Base-by-base conservation (phyloP, 2,888 invertebrate species). In the Tetranychus piercei region DNA sequence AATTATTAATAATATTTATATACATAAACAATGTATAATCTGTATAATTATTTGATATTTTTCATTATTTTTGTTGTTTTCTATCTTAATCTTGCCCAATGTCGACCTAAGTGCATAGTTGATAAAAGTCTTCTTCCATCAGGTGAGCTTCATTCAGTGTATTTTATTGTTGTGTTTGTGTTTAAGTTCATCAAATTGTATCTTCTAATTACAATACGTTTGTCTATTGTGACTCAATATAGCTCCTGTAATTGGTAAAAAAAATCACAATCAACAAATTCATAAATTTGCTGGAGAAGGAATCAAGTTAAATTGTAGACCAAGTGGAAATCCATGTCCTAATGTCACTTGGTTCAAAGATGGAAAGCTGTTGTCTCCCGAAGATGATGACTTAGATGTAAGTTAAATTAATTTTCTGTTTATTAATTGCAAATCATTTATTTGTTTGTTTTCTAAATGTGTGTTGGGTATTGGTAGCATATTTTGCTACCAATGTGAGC, bases 321-420 rank as follows among this genome's bases (percentile, higher is more conserved):
- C 23, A 9, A 69, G 23, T 23, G 69, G 69, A 22, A 34, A 69
- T 69, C 69, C 69, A 11, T 22, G 23, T 20, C 69, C 69, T 0
- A 69, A 69, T 20, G 6, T 69, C 9, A 69, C 20, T 11, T 69
- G 69, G 69, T 69, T 69, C 9, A 69, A 69, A 69, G 23, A 69
- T 23, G 69, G 69, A 2, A 9, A 69, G n/a, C 20, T 18, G 11
- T 20, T 69, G 11, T 9, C 8, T 4, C 8, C 9, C 3, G 9
- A 69, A 18, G 69, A 69, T 69, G n/a, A 15, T 55, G 15, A 55
- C 3, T 55, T 55, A 15, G 55, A 55, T 55, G 55, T 55, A 55
- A 55, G 55, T 55, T 55, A 6, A 55, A 15, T 55, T 55, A 55
- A 7, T 7, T 55, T 9, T 55, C 55, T 15, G 34, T 34, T 34